Evolutionary conservation across 2,797 vertebrate genomes (phyloP), one percentile per base, ranked within the genome.

Genomic region (Phataginus tricuspis): DNA sequence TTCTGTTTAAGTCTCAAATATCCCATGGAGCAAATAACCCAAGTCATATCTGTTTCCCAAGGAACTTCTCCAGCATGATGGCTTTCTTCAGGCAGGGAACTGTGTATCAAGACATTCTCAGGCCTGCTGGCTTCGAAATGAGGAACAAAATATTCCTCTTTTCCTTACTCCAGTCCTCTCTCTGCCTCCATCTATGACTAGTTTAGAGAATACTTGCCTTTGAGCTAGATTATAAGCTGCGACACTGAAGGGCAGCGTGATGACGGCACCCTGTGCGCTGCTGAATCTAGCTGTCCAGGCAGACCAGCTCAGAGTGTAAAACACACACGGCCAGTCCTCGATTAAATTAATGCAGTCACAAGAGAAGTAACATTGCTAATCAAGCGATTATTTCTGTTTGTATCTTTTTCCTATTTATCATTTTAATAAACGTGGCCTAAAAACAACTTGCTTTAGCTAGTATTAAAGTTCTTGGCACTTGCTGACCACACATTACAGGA

Each of bases 351-450:
- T 45, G 45, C 45, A 45, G 45, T 45, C 14, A 45, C 49, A 94
- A 87, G 68, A 55, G n/a, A 66, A 90, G 37, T 51, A 55, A 79
- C 49, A 66, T 9, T 83, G 45, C 72, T 57, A 59, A 74, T 74
- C 21, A 82, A 68, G 39, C 13, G 82, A 51, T 85, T 94, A 55
- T 66, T 94, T 82, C 34, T 82, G 31, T 21, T 39, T 87, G 49
- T 49, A 18, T 89, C 14, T 95, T 92, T 89, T 83, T 86, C 25
- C 2, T n/a, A 74, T 42, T 87, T 69, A 55, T 71, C 45, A 57
- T 51, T 92, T 92, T 34, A 96, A 92, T 77, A 93, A 94, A 68
- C 42, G 21, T 68, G 64, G 19, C 57, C 49, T 83, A 91, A 90
- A 83, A 90, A 63, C 68, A 94, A 66, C 49, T 93, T 91, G 18